phyloP scores from a whole-genome alignment of 2,888 invertebrate species.

The Thyatira batis region DNA sequence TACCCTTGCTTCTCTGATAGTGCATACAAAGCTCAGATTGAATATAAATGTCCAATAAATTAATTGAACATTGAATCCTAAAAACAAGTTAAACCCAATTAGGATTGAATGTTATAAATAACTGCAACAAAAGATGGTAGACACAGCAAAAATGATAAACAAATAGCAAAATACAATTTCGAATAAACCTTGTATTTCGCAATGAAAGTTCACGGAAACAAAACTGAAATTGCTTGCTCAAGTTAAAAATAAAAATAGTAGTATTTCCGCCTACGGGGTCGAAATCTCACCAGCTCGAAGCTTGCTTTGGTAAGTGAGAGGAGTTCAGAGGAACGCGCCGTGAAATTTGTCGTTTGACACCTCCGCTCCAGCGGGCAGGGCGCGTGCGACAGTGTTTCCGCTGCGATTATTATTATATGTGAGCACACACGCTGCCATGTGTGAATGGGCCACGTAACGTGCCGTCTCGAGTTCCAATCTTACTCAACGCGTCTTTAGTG shows the following conservation, averaged over 20 bases:
- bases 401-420: slow-evolving; percentile 52
- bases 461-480: not conserved
- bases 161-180: not conserved
- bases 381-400: slow-evolving; percentile 51
- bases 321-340: slow-evolving; percentile 52
- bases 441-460: slow-evolving; percentile 36
- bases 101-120: too few species aligned
- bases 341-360: slow-evolving; percentile 72
- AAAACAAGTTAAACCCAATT: too few species aligned
- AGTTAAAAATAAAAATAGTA: slow-evolving; percentile 34
- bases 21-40: too few species aligned
- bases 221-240: slow-evolving; percentile 16
- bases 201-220: slow-evolving; percentile 2
- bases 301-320: slow-evolving; percentile 45
- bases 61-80: too few species aligned
- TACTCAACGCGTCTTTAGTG: slow-evolving; percentile 22
- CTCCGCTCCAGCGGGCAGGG: slow-evolving; percentile 51
- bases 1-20: too few species aligned
- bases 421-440: slow-evolving; percentile 39
- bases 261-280: slow-evolving; percentile 30
- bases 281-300: slow-evolving; percentile 42
- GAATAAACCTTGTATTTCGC: not conserved
- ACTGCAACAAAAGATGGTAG: too few species aligned
- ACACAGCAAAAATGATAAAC: not conserved
- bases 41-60: too few species aligned